These are phyloP conservation scores for Molossus alvarezi DNA, from an alignment of 2,797 vertebrate species.

Conservation along the genomic window DNA sequence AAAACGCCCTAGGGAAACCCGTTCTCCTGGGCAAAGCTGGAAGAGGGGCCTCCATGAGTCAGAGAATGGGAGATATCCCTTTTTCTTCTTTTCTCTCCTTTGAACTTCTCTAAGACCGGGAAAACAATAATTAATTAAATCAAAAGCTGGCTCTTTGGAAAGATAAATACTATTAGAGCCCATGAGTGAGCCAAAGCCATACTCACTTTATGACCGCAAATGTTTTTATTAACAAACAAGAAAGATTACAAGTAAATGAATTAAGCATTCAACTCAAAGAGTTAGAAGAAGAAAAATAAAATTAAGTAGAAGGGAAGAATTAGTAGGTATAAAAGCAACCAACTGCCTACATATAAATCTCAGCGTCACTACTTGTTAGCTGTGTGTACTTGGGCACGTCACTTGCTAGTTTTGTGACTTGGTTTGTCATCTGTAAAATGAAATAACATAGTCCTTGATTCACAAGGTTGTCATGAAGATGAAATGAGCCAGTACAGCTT, in stretches of 20 bases:
- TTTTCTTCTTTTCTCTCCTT: not conserved
- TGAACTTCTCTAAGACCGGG: not conserved
- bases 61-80: not conserved
- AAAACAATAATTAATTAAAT: not conserved
- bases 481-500: not conserved
- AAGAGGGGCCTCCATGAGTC: not conserved
- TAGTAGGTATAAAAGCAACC: conserved; percentile 27
- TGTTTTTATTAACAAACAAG: conserved; percentile 3
- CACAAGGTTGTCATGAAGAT: not conserved
- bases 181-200: not conserved
- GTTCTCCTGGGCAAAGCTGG: not conserved
- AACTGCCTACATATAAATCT: not conserved
- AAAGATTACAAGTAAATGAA: conserved; percentile 1
- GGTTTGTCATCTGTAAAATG: not conserved
- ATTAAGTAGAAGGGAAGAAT: not conserved
- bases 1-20: not conserved
- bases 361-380: not conserved
- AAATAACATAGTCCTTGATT: not conserved
- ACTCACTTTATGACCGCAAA: not conserved
- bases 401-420: not conserved
- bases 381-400: not conserved
- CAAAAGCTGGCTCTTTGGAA: conserved; percentile 50
- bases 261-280: not conserved
- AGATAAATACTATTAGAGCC: not conserved
- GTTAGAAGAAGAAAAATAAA: not conserved